Percentiles rank a stretch among this genome's conserved stretches.
These are phyloP conservation scores for Cylas formicarius DNA, from an alignment of 1,140 invertebrate species.

Conservation along the genomic window DNA sequence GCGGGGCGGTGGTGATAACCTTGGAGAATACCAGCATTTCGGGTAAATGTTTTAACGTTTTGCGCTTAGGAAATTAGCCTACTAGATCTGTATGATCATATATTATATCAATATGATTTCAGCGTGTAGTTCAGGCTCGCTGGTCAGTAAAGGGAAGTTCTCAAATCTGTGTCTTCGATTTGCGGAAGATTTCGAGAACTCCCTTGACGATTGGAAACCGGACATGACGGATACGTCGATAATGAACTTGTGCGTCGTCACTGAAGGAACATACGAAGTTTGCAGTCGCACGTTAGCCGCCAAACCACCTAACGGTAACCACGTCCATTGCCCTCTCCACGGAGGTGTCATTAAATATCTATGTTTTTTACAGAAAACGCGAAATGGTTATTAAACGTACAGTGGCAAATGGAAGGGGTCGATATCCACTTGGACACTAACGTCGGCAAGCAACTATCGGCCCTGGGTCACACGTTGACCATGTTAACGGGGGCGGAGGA, in stretches of 20 bases:
- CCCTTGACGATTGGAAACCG: slow-evolving; percentile 95
- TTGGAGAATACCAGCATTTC: slow-evolving; percentile 92
- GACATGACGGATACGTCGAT: slow-evolving; percentile 71
- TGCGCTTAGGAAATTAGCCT: background rate
- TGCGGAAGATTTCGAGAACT: slow-evolving; percentile 94
- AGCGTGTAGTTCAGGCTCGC: slow-evolving; percentile 74
- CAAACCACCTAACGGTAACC: slow-evolving; percentile 57
- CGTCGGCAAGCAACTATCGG: slow-evolving; percentile 91
- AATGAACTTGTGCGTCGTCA: slow-evolving; percentile 94
- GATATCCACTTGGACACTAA: slow-evolving; percentile 94
- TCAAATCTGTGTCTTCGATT: slow-evolving; percentile 86
- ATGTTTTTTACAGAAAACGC: slow-evolving; percentile 66
- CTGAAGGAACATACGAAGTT: slow-evolving; percentile 96
- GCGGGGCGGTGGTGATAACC: slow-evolving; percentile 88
- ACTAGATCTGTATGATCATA: background rate
- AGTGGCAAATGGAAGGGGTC: slow-evolving; percentile 99
- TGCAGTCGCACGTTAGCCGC: slow-evolving; percentile 84
- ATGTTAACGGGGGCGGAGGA: slow-evolving; percentile 83
- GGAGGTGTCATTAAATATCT: background rate
- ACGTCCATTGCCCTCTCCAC: background rate
- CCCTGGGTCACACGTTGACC: slow-evolving; percentile 89
- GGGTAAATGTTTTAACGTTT: slow-evolving; percentile 22
- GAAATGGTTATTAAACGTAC: slow-evolving; percentile 96
- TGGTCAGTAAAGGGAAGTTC: slow-evolving; percentile 72
- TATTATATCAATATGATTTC: slow-evolving; percentile 1